phyloP scores from a whole-genome alignment of 2,113 vertebrate species.

The Myotis lucifugus region DNA sequence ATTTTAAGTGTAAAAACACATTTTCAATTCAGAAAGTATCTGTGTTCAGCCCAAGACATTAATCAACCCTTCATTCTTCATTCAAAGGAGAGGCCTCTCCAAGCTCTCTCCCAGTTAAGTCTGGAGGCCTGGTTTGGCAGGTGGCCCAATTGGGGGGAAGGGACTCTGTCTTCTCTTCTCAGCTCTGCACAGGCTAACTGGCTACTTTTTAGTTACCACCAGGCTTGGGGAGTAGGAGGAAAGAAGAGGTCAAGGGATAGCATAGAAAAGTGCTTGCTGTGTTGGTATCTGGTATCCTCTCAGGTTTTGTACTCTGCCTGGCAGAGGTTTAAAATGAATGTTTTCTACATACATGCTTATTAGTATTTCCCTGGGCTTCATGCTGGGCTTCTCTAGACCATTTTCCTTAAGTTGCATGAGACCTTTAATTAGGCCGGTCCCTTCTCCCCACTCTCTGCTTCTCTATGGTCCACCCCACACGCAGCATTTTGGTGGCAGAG shows the following conservation, averaged over 20 bases:
- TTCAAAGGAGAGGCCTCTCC: neutral
- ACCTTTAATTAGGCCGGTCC: neutral
- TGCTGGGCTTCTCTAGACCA: neutral
- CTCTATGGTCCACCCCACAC: neutral
- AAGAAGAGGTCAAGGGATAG: neutral
- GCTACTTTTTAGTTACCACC: neutral
- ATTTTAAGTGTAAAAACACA: neutral
- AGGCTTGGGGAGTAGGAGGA: neutral
- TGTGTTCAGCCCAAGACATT: neutral
- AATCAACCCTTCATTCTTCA: neutral
- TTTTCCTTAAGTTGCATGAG: neutral
- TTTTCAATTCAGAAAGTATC: neutral
- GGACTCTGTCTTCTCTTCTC: neutral
- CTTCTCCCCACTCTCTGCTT: neutral
- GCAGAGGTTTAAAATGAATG: neutral
- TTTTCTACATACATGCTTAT: neutral
- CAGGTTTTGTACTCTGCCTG: neutral
- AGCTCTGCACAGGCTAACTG: neutral
- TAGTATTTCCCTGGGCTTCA: neutral
- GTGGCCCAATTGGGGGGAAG: neutral
- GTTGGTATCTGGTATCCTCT: neutral
- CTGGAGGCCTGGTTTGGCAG: neutral
- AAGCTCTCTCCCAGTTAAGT: neutral
- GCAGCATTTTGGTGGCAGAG: neutral
- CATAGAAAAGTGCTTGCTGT: neutral